Evolutionary conservation across 2,797 vertebrate genomes (phyloP), one percentile per base, ranked within the genome.

Genomic region (Aplochiton taeniatus): DNA sequence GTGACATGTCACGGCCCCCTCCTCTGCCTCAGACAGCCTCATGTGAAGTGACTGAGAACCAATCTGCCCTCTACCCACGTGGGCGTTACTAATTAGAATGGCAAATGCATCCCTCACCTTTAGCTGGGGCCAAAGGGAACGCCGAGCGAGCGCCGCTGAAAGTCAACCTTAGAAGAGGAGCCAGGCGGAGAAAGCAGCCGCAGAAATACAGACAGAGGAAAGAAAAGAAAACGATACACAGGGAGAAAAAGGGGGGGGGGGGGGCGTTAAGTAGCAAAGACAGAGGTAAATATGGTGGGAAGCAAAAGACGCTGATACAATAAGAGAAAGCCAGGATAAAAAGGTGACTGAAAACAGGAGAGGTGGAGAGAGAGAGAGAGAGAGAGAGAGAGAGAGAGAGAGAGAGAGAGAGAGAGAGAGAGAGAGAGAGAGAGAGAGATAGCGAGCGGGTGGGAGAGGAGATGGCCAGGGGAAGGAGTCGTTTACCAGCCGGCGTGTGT

Each of bases 61-160:
- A 70, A 60, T 61, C 59, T 51, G 46, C 69, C 65, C 69, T 47
- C 70, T 58, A 60, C 72, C 74, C 68, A 53, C 61, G 47, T 63
- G 63, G 58, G 58, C 47, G 63, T 54, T 68, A 61, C 62, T 73
- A 74, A 83, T 82, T 79, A 78, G 58, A 74, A 67, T 19, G 52
- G 61, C 63, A 69, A 73, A 82, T 68, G 63, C 70, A 73, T 76
- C 55, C 52, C 64, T 80, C 79, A 78, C 71, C 80, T 77, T 73
- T 52, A 62, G 63, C 58, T 58, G 48, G 11, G 56, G 61, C 64
- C 14, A 60, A 61, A 73, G 43, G 0, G 0, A 55, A 49, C 53
- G 73, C 62, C 54, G 58, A 58, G 47, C 13, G 20, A 61, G 43
- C 31, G 67, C 66, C 52, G 45, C 61, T 1, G 13, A 49, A 66